These are phyloP conservation scores for Lanistes nyassanus DNA, from an alignment of 1,140 invertebrate species.

Conservation along the genomic window DNA sequence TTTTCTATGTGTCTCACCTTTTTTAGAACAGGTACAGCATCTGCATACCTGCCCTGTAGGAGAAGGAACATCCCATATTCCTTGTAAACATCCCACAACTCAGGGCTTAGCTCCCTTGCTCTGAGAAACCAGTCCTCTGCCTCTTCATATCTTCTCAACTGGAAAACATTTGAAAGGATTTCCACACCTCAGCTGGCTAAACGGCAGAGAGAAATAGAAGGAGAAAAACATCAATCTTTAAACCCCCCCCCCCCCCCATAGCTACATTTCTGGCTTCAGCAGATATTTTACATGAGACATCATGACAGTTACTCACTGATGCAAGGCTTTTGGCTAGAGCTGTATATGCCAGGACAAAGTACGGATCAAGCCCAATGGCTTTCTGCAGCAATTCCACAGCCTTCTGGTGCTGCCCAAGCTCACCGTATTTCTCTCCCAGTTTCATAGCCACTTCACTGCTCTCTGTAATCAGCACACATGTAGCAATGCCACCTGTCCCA, in stretches of 20 bases:
- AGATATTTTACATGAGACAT: too few relatives aligned
- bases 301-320: constrained; percentile 21
- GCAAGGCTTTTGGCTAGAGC: constrained; percentile 34
- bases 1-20: constrained; percentile 31
- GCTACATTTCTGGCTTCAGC: not conserved
- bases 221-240: not conserved
- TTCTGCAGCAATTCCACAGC: constrained; percentile 32
- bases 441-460: constrained; percentile 54
- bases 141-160: constrained; percentile 37
- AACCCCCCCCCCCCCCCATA: too few relatives aligned
- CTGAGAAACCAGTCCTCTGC: constrained; percentile 40
- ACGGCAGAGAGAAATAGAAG: not conserved
- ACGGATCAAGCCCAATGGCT: constrained; percentile 49
- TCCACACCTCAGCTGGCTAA: too few relatives aligned
- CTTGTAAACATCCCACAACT: constrained; percentile 49
- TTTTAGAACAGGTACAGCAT: constrained; percentile 42
- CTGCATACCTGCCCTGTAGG: constrained; percentile 26
- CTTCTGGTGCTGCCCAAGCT: constrained; percentile 33
- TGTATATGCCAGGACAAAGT: constrained; percentile 53
- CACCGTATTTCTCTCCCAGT: constrained; percentile 39
- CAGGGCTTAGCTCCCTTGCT: constrained; percentile 37
- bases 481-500: not conserved
- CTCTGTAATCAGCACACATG: constrained; percentile 33
- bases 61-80: constrained; percentile 45
- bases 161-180: not conserved